These are phyloP conservation scores for Helicolenus hilgendorfi DNA, from an alignment of 2,797 vertebrate species.

Conservation along the genomic window DNA sequence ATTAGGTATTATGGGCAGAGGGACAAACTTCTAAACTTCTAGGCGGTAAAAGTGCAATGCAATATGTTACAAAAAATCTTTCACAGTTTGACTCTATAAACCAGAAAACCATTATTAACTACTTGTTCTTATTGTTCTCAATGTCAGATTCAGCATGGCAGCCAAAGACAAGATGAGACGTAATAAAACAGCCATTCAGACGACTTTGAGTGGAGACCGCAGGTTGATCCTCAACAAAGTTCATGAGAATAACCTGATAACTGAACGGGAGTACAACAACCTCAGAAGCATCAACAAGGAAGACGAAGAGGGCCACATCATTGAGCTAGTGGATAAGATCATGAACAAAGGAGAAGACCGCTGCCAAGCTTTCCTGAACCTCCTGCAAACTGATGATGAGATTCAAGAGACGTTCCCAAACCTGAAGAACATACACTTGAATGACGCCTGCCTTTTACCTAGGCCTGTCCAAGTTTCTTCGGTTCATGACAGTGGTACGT, in stretches of 20 bases:
- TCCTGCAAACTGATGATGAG: constrained; percentile 66
- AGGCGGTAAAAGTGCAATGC: background rate
- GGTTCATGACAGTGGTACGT: background rate
- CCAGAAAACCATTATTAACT: background rate
- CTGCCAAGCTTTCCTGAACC: constrained; percentile 58
- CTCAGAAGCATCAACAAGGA: constrained; percentile 45
- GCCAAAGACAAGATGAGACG: constrained; percentile 25
- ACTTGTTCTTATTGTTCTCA: background rate
- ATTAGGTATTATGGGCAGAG: too few relatives aligned
- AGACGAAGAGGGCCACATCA: constrained; percentile 32
- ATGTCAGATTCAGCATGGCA: constrained; percentile 54
- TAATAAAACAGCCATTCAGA: constrained; percentile 58
- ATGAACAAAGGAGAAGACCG: constrained; percentile 71
- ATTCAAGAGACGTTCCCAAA: constrained; percentile 37
- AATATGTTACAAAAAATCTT: too few relatives aligned
- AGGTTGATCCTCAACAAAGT: constrained; percentile 63
- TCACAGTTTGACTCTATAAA: background rate
- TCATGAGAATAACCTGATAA: constrained; percentile 44
- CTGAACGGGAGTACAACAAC: constrained; percentile 65
- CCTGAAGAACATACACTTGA: constrained; percentile 1
- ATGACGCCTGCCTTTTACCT: accelerated
- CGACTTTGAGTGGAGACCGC: constrained; percentile 44
- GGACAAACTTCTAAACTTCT: too few relatives aligned
- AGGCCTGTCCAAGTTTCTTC: background rate
- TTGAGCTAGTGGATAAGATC: constrained; percentile 80